These are phyloP conservation scores for Osmerus eperlanus DNA, from an alignment of 2,113 vertebrate species.

Conservation along the genomic window DNA sequence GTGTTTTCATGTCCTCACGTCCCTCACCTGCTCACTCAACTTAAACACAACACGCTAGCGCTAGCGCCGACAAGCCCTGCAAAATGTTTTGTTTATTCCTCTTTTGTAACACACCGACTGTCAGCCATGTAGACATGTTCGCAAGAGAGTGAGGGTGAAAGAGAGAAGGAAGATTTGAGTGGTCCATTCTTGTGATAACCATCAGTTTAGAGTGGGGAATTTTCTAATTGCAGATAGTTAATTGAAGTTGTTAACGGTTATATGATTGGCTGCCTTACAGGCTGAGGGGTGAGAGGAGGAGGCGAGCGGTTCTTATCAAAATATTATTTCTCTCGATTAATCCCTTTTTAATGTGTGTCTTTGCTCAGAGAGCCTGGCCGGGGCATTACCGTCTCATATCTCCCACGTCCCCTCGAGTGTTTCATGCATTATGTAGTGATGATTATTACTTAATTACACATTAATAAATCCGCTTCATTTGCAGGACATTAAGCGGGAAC, in stretches of 20 bases:
- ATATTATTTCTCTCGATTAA: constrained; percentile 78
- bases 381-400: constrained; percentile 59
- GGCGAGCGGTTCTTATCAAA: constrained; percentile 70
- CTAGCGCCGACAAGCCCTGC: constrained; percentile 44
- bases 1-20: constrained; percentile 69
- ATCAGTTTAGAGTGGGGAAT: constrained; percentile 23
- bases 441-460: constrained; percentile 84
- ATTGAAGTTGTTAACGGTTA: constrained; percentile 58
- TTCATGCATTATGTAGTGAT: constrained; percentile 80
- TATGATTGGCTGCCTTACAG: constrained; percentile 49
- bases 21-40: constrained; percentile 68
- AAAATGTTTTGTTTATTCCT: background rate
- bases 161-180: background rate
- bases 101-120: background rate
- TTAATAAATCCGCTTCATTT: constrained; percentile 83
- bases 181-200: background rate
- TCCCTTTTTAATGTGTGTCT: constrained; percentile 77
- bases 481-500: constrained; percentile 77
- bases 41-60: constrained; percentile 50
- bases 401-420: constrained; percentile 69
- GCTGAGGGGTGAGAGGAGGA: constrained; percentile 35
- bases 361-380: constrained; percentile 58
- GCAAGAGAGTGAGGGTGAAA: too few species aligned
- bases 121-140: background rate
- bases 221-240: constrained; percentile 60